A percentile compares a stretch with the other conserved stretches of the same genome.
Conservation (phyloP, 2,113 vertebrate species). For the Glaucomys volans region DNA sequence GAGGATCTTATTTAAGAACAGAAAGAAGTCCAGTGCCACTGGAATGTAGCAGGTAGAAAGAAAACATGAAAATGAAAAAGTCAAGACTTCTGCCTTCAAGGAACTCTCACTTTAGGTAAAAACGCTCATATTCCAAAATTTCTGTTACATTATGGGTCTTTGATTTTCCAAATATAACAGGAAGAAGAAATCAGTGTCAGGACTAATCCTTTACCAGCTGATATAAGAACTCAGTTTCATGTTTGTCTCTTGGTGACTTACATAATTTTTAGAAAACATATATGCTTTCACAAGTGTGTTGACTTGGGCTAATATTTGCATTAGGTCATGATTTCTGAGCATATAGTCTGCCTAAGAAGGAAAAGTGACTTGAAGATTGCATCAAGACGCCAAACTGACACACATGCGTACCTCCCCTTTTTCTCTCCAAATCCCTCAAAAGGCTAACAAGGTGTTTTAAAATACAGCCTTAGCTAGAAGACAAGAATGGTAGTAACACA, state of each 20-base stretch:
- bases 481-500: not conserved
- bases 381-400: not conserved
- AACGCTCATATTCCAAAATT: not conserved
- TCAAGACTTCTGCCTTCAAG: not conserved
- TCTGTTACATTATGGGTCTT: not conserved
- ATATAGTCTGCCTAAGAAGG: not conserved
- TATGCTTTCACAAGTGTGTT: slow-evolving; percentile 57
- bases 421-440: slow-evolving; percentile 42
- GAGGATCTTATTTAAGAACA: not conserved
- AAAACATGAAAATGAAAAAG: slow-evolving; percentile 27
- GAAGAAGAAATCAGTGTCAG: slow-evolving; percentile 59
- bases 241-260: slow-evolving; percentile 14
- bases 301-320: slow-evolving; percentile 17
- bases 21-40: not conserved
- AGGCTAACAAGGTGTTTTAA: not conserved
- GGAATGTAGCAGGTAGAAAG: not conserved
- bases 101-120: not conserved
- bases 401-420: not conserved
- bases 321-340: slow-evolving; percentile 58
- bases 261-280: slow-evolving; percentile 42
- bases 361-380: slow-evolving; percentile 51
- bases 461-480: not conserved
- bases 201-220: slow-evolving; percentile 36
- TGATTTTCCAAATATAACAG: slow-evolving; percentile 52
- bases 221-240: slow-evolving; percentile 40